phyloP scores from a whole-genome alignment of 2,113 vertebrate species.

The Pelusios castaneus region DNA sequence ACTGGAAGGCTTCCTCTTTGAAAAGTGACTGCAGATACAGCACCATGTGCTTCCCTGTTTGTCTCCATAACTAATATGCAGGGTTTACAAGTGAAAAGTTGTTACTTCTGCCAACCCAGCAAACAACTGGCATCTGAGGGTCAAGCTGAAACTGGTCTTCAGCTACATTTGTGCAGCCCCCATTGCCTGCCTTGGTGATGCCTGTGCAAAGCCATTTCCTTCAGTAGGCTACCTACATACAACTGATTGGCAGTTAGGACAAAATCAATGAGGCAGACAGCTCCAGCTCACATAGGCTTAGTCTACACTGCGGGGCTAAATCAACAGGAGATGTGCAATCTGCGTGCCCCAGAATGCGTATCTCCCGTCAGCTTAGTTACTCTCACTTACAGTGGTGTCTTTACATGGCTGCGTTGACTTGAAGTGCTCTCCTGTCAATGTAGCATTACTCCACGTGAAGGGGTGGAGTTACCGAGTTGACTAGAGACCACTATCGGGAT shows the following conservation, averaged over 20 bases:
- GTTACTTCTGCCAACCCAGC: background rate
- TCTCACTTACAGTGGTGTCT: too few species aligned
- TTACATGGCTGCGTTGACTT: too few species aligned
- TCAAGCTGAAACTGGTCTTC: accelerated
- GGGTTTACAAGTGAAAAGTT: background rate
- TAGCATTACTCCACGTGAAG: too few species aligned
- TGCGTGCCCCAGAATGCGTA: too few species aligned
- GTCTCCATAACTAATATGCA: background rate
- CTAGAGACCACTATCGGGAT: too few species aligned
- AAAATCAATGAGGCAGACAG: background rate
- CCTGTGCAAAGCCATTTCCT: accelerated
- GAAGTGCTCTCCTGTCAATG: too few species aligned
- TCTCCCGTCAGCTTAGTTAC: too few species aligned
- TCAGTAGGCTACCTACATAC: background rate
- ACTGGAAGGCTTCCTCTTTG: background rate
- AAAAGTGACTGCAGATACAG: background rate
- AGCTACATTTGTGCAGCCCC: background rate
- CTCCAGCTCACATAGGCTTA: background rate
- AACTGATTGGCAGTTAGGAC: too few species aligned
- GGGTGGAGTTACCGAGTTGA: too few species aligned
- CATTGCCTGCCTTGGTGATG: background rate
- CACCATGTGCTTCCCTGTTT: background rate
- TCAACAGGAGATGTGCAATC: too few species aligned
- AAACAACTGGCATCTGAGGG: background rate
- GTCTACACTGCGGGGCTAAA: too few species aligned